These are phyloP conservation scores for Anomalospiza imberbis DNA, from an alignment of 2,797 vertebrate genomes.

Conservation along the genomic window DNA sequence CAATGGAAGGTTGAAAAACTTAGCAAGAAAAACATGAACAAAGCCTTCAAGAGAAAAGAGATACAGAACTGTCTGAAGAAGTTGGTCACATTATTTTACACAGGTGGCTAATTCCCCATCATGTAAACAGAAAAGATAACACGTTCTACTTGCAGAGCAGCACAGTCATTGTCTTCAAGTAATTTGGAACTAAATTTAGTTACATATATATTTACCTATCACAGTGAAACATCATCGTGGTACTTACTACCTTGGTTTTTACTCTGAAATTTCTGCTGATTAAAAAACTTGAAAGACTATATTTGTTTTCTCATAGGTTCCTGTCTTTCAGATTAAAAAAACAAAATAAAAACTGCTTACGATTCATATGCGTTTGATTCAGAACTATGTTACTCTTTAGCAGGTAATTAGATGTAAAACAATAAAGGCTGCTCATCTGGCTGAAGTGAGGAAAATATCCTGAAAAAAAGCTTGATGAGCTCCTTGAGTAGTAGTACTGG, in stretches of 20 bases:
- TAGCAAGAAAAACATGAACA: not conserved
- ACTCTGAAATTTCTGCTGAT: not conserved
- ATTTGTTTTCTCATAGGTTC: not conserved
- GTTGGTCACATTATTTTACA: not conserved
- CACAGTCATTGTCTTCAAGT: not conserved
- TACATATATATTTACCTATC: not conserved
- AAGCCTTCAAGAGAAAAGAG: not conserved
- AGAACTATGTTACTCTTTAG: not conserved
- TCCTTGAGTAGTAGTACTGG: not conserved
- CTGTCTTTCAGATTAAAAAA: not conserved
- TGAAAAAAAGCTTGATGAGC: not conserved
- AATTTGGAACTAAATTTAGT: not conserved
- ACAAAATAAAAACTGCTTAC: not conserved
- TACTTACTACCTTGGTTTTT: not conserved
- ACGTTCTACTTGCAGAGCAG: not conserved
- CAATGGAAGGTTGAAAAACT: not conserved
- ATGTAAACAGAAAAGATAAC: not conserved
- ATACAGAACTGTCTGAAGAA: not conserved
- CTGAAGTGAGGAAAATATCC: slow-evolving; percentile 1
- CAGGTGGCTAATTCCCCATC: not conserved
- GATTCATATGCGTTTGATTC: not conserved
- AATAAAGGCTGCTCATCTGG: slow-evolving; percentile 26
- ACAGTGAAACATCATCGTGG: not conserved
- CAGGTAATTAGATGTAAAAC: slow-evolving; percentile 34
- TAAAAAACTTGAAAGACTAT: not conserved